Conservation (phyloP, 2,797 vertebrate genomes). For the Acrossocheilus fasciatus region DNA sequence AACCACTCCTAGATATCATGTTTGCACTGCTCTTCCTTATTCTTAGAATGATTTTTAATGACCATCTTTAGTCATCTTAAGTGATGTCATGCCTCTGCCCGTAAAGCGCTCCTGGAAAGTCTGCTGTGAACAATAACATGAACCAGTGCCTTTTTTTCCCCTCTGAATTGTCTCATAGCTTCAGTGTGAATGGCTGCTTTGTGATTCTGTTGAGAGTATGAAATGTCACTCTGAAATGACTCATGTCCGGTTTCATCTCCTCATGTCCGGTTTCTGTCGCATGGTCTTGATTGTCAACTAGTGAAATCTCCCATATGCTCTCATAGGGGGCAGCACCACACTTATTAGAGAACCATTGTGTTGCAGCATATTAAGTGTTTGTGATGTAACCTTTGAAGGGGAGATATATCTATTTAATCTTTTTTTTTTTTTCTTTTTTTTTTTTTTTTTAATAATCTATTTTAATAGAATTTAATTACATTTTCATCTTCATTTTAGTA, state of each 20-base stretch:
- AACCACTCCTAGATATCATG: neutral
- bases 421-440: no score
- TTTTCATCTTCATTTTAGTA: neutral
- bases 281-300: neutral
- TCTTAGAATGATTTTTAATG: neutral
- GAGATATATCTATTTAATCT: neutral
- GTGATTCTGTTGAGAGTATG: constrained; percentile 1
- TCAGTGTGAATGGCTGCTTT: neutral
- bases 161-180: neutral
- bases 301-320: neutral
- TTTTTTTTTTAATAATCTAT: no score
- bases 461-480: no score
- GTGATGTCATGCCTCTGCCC: constrained; percentile 1
- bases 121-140: constrained; percentile 11
- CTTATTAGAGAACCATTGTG: neutral
- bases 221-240: constrained; percentile 1
- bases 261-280: neutral
- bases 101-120: constrained; percentile 33
- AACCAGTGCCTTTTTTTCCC: neutral
- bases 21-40: constrained; percentile 14
- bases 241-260: constrained; percentile 5
- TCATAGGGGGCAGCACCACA: neutral
- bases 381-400: neutral
- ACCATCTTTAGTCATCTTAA: neutral
- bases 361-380: neutral